Base-by-base conservation (phyloP, 2,888 invertebrate species). In the Hermaeophaga mercurialis region DNA sequence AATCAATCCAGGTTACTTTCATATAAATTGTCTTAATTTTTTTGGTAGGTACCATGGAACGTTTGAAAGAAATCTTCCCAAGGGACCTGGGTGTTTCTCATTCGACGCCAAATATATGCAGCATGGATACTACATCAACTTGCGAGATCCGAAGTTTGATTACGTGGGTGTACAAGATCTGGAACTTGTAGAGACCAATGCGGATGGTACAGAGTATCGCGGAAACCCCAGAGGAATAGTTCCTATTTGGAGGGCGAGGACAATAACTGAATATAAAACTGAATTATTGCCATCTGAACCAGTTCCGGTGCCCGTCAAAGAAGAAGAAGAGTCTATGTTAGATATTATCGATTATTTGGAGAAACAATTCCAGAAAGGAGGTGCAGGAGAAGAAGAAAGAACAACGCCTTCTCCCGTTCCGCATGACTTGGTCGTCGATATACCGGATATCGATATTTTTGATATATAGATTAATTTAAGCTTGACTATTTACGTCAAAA, bases 21-120 rank as follows among this genome's bases (percentile, higher is more conserved):
- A 6, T 3, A 22, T 22, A 22, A 22, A 5, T 22, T 22, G 22
- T 22, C 3, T 22, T 22, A 22, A 22, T 22, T 22, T 7, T 26
- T 33, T 33, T 52, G 33, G 9, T 19, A 62, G 60, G 38, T 87
- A 83, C 66, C 88, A 91, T 67, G 91, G 91, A 0, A 81, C 78
- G 4, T 92, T 91, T 86, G 79, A 84, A 52, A 82, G 81, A 58
- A 85, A 87, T 26, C 80, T 85, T 72, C 89, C 90, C 0, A 84
- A 83, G 65, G 91, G 91, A 0, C 82, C 84, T 0, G 90, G 90
- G 0, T 87, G 89, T 54, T 91, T 88, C 67, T 85, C 86, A 2
- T 91, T 91, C 66, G 86, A 90, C 61, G 84, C 85, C n/a, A 84
- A 85, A 59, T 86, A 86, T 64, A 87, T 91, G 82, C 85, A 88